These are phyloP conservation scores for Xanthorhoe designata DNA, from an alignment of 2,888 invertebrate species.

Conservation along the genomic window DNA sequence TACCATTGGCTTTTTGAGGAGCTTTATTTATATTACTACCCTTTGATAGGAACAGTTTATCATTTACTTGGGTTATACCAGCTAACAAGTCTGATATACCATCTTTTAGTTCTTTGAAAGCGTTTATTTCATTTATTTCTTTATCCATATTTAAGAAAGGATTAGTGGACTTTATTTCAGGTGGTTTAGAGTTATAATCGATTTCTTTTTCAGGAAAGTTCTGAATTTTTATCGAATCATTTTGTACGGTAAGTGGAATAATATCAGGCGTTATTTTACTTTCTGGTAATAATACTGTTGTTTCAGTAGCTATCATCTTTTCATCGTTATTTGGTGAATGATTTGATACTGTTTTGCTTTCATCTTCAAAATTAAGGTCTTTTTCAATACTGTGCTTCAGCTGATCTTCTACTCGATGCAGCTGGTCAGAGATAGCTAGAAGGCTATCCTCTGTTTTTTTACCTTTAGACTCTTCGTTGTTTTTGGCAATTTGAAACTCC, in stretches of 20 bases:
- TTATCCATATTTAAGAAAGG: conserved; percentile 74
- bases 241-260: conserved; percentile 59
- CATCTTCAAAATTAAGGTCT: conserved; percentile 72
- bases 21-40: conserved; percentile 48
- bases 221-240: conserved; percentile 62
- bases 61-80: conserved; percentile 81
- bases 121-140: conserved; percentile 78
- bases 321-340: conserved; percentile 61
- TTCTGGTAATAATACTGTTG: conserved; percentile 58
- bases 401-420: conserved; percentile 80
- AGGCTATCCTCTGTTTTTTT: conserved; percentile 82
- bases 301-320: conserved; percentile 63
- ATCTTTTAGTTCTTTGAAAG: conserved; percentile 81
- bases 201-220: conserved; percentile 41
- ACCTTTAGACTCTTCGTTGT: conserved; percentile 61
- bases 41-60: conserved; percentile 73
- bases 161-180: conserved; percentile 67
- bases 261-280: conserved; percentile 62
- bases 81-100: conserved; percentile 82
- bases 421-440: conserved; percentile 78
- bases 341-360: conserved; percentile 64
- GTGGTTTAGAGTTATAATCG: conserved; percentile 46
- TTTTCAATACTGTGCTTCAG: conserved; percentile 79
- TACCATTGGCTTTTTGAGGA: conserved; percentile 56
- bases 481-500: conserved; percentile 44